phyloP scores from a whole-genome alignment of 2,888 invertebrate species.

The Ochlodes sylvanus region DNA sequence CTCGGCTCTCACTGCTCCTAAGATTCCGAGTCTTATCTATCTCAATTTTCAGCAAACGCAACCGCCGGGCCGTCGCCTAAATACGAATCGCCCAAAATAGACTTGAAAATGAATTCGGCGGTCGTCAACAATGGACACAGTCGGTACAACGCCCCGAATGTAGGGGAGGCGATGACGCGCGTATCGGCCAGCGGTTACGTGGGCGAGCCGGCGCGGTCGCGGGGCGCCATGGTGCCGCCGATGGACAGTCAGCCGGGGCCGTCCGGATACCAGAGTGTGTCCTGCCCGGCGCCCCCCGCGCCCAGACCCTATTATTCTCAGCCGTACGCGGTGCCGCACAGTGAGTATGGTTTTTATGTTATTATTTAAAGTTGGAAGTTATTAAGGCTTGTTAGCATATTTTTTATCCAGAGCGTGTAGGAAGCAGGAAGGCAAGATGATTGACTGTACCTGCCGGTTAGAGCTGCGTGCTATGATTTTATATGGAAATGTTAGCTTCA shows the following conservation, averaged over 20 bases:
- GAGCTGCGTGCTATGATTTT: conserved; percentile 24
- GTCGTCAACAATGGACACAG: not conserved
- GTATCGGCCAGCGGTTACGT: not conserved
- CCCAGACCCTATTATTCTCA: not conserved
- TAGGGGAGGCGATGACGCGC: not conserved
- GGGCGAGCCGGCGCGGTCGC: not conserved
- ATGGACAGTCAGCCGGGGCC: not conserved
- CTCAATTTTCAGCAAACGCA: conserved; percentile 9
- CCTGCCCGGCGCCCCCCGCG: not conserved
- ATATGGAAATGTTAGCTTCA: not conserved
- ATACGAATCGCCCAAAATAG: not conserved
- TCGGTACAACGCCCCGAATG: not conserved
- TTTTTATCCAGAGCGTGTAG: conserved; percentile 8
- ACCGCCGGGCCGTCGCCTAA: not conserved
- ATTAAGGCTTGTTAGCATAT: conserved; percentile 7
- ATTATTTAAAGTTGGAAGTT: not conserved
- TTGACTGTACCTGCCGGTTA: conserved; percentile 1
- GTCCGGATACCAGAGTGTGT: not conserved
- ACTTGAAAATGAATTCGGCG: not conserved
- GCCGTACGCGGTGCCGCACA: not conserved
- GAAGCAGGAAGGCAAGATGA: conserved; percentile 4
- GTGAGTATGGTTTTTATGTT: not conserved
- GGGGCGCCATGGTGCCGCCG: not conserved
- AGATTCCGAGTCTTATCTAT: too few relatives aligned
- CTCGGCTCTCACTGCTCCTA: too few relatives aligned